phyloP scores from a whole-genome alignment of 2,888 invertebrate species.

The Scaptomyza polygonia region DNA sequence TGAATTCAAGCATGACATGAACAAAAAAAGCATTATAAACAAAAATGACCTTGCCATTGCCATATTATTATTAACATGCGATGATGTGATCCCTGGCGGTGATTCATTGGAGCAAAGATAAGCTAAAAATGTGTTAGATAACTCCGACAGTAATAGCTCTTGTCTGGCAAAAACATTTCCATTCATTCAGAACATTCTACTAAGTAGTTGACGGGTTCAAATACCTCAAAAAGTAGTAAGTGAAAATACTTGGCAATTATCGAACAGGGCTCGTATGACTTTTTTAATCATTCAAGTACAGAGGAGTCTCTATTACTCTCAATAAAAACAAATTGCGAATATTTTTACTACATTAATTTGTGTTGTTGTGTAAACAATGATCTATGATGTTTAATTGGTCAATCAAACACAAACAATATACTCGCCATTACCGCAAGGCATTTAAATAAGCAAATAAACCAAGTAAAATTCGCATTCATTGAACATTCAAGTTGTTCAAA shows the following conservation, averaged over 20 bases:
- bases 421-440: slow-evolving; percentile 11
- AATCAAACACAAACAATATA: slow-evolving; percentile 2
- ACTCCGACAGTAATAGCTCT: slow-evolving; percentile 21
- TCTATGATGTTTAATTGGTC: background rate
- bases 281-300: slow-evolving; percentile 23
- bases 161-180: slow-evolving; percentile 28
- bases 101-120: slow-evolving; percentile 29
- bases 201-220: slow-evolving; percentile 37
- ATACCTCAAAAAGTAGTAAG: slow-evolving; percentile 17
- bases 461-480: slow-evolving; percentile 19
- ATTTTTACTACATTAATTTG: background rate
- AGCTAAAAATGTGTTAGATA: slow-evolving; percentile 18
- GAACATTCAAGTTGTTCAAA: slow-evolving; percentile 9
- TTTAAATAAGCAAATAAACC: slow-evolving; percentile 10
- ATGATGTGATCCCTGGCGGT: slow-evolving; percentile 12
- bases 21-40: slow-evolving; percentile 15
- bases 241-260: slow-evolving; percentile 3
- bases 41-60: slow-evolving; percentile 25
- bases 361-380: slow-evolving; percentile 4
- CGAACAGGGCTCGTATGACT: slow-evolving; percentile 37
- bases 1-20: background rate
- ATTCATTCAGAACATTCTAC: slow-evolving; percentile 5
- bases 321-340: slow-evolving; percentile 1
- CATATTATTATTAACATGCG: background rate
- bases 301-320: background rate